These are phyloP conservation scores for Phyllopteryx taeniolatus DNA, from an alignment of 2,113 vertebrate genomes.

Conservation along the genomic window DNA sequence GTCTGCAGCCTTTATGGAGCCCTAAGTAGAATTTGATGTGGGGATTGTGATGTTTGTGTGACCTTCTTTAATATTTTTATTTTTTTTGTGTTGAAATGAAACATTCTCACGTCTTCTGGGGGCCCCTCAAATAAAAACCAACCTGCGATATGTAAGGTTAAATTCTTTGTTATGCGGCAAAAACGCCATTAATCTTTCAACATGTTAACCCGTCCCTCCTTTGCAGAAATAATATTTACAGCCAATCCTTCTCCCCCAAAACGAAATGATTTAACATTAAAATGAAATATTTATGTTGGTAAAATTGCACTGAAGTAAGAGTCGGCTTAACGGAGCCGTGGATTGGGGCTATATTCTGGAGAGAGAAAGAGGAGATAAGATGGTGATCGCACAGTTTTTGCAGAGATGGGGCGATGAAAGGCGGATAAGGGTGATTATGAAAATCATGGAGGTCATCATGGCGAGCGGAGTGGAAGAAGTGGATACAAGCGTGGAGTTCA, in stretches of 20 bases:
- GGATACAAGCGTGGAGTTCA: conserved; percentile 31
- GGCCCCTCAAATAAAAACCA: no score
- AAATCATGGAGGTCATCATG: conserved; percentile 51
- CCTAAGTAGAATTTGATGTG: no score
- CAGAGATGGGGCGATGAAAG: conserved; percentile 38
- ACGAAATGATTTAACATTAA: conserved; percentile 28
- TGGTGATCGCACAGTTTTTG: conserved; percentile 17
- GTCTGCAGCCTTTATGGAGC: no score
- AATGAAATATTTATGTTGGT: conserved; percentile 45
- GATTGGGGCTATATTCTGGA: conserved; percentile 26
- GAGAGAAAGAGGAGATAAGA: conserved; percentile 37
- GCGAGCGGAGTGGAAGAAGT: conserved; percentile 30
- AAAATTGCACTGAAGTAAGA: conserved; percentile 33
- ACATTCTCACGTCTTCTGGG: background rate
- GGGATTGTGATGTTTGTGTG: no score
- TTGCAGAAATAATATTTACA: conserved; percentile 32
- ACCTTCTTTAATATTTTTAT: background rate
- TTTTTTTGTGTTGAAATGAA: background rate
- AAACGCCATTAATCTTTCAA: background rate
- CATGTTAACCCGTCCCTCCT: background rate
- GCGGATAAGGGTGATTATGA: conserved; percentile 43
- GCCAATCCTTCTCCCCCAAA: conserved; percentile 1
- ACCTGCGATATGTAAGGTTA: background rate
- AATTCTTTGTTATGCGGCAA: background rate
- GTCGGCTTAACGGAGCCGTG: conserved; percentile 27